A percentile compares a stretch with the other conserved stretches of the same genome.
Evolutionary conservation across 2,797 vertebrate genomes (phyloP).

Genomic region (Syngnathus acus): DNA sequence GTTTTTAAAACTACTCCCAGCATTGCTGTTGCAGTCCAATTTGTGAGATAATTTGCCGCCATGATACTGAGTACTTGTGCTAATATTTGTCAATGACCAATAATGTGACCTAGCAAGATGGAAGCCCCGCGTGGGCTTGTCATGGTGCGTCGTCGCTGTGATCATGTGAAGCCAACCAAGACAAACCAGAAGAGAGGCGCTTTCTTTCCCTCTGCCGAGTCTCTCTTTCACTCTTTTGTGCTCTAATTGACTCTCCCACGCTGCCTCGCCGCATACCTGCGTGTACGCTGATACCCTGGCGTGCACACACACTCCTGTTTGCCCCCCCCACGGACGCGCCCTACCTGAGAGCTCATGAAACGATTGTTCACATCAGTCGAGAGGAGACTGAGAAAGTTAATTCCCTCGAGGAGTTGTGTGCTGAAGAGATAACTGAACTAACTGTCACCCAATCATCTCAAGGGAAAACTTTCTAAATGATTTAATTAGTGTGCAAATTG

Average conservation of each 20-base stretch:
- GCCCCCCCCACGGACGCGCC: slow-evolving; percentile 9
- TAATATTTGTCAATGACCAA: neutral
- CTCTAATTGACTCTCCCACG: slow-evolving; percentile 53
- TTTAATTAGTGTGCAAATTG: slow-evolving; percentile 81
- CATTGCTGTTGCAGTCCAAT: neutral
- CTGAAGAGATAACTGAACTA: slow-evolving; percentile 68
- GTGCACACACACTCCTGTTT: slow-evolving; percentile 7
- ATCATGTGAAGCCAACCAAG: slow-evolving; percentile 42
- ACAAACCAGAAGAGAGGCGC: slow-evolving; percentile 42
- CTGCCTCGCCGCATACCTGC: slow-evolving; percentile 45
- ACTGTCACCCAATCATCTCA: slow-evolving; percentile 58
- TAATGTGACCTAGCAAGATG: neutral
- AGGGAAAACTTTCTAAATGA: slow-evolving; percentile 66
- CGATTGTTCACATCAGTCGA: slow-evolving; percentile 23
- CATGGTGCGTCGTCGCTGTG: slow-evolving; percentile 61
- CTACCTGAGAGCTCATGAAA: slow-evolving; percentile 20
- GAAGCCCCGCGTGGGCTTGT: slow-evolving; percentile 9
- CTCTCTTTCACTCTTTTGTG: slow-evolving; percentile 58
- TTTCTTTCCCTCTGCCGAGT: slow-evolving; percentile 38
- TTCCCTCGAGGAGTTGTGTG: slow-evolving; percentile 57
- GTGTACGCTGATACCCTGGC: slow-evolving; percentile 44
- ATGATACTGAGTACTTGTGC: neutral
- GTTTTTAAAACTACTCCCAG: neutral
- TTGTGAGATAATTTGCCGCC: neutral
- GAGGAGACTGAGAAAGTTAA: slow-evolving; percentile 47